Conservation (phyloP, 2,797 vertebrate genomes). For the Hippopotamyrus pictus region DNA sequence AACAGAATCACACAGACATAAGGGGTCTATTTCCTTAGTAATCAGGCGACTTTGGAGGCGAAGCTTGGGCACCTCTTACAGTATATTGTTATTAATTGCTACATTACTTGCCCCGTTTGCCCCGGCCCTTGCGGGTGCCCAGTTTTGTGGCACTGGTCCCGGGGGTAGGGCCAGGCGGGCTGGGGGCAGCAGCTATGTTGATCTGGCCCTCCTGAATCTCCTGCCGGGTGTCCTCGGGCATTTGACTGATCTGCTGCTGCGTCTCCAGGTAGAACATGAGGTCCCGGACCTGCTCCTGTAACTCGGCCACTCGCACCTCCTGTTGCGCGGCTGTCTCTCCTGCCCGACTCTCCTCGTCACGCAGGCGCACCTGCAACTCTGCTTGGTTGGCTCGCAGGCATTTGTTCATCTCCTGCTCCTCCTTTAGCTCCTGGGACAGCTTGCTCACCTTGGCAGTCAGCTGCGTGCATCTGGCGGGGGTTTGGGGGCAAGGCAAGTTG, state of each 20-base stretch:
- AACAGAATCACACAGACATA: neutral
- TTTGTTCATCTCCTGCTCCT: constrained; percentile 96
- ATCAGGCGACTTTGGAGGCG: neutral
- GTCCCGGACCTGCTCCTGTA: constrained; percentile 91
- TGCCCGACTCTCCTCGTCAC: constrained; percentile 74
- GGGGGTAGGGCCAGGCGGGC: constrained; percentile 47
- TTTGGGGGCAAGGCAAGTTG: neutral
- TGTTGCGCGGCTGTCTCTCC: constrained; percentile 74
- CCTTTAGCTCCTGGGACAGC: constrained; percentile 82
- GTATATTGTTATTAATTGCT: neutral
- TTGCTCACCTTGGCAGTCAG: constrained; percentile 73
- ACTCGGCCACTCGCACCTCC: constrained; percentile 74
- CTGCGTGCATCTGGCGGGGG: constrained; percentile 70
- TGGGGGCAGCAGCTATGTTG: constrained; percentile 72
- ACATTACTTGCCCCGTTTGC: constrained; percentile 82
- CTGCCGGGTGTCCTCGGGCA: constrained; percentile 77
- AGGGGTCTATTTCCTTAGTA: neutral
- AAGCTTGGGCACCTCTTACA: neutral
- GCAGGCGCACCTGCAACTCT: constrained; percentile 78
- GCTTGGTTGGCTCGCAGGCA: constrained; percentile 85
- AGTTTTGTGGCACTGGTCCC: constrained; percentile 48
- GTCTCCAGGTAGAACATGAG: constrained; percentile 96
- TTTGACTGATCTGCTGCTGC: constrained; percentile 85
- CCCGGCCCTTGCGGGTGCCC: constrained; percentile 75
- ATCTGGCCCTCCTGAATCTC: constrained; percentile 97